Conservation (phyloP, 2,113 vertebrate species). For the Calyptomena viridis region DNA sequence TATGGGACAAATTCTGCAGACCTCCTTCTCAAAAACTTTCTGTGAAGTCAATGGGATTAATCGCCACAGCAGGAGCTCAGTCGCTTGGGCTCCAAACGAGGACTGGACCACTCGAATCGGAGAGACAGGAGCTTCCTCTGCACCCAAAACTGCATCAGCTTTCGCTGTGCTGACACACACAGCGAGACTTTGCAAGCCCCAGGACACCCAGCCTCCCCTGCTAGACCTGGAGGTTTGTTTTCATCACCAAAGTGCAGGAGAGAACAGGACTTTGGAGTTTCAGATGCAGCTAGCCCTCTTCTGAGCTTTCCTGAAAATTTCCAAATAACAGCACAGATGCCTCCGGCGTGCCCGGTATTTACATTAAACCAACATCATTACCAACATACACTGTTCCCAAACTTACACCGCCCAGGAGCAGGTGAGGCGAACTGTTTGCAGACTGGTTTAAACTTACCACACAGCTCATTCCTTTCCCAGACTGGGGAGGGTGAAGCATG, state of each 20-base stretch:
- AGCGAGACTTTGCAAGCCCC: not conserved
- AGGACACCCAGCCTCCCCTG: not conserved
- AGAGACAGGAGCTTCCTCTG: not conserved
- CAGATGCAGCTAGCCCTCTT: not conserved
- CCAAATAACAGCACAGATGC: conserved; percentile 11
- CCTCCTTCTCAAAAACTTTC: not conserved
- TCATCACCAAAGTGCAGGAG: not conserved
- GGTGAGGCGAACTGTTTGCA: conserved; percentile 55
- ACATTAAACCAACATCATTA: conserved; percentile 4
- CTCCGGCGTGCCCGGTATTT: not conserved
- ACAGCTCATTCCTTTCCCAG: conserved; percentile 55
- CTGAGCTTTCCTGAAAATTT: not conserved
- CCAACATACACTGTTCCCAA: not conserved
- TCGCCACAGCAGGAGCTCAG: conserved; percentile 3
- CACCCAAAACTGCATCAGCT: not conserved
- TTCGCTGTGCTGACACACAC: rapidly evolving
- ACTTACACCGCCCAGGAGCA: conserved; percentile 31
- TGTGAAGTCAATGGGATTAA: conserved; percentile 39
- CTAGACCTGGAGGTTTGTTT: not conserved
- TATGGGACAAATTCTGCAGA: conserved; percentile 37
- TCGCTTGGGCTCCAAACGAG: not conserved
- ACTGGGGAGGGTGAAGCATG: conserved; percentile 46
- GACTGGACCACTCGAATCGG: not conserved
- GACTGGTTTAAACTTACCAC: conserved; percentile 52
- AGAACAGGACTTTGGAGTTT: not conserved